Conservation (phyloP, 1,140 invertebrate genomes). For the Xylocopa sonorina region DNA sequence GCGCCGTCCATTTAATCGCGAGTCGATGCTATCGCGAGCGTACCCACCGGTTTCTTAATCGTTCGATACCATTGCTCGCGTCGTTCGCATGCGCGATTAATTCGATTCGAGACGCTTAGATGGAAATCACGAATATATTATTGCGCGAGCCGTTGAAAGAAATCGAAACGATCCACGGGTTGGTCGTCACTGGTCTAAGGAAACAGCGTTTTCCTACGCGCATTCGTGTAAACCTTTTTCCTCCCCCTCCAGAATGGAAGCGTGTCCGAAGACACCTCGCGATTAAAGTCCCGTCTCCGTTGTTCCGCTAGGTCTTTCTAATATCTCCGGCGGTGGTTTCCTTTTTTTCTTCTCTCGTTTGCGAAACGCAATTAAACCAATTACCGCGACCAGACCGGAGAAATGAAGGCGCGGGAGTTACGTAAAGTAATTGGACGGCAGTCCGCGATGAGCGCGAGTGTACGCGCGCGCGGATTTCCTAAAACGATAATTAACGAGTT, state of each 20-base stretch:
- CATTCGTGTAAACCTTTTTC: conserved; percentile 2
- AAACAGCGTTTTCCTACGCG: not conserved
- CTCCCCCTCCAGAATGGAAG: not conserved
- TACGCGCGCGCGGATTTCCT: conserved; percentile 80
- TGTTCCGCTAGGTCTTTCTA: conserved; percentile 41
- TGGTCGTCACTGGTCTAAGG: too few species aligned
- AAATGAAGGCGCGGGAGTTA: conserved; percentile 76
- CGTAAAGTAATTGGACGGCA: conserved; percentile 80
- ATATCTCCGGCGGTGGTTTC: conserved; percentile 35
- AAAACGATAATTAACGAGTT: conserved; percentile 83
- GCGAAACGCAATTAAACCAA: conserved; percentile 80
- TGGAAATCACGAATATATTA: too few species aligned
- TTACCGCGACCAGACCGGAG: conserved; percentile 75
- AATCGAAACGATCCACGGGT: too few species aligned
- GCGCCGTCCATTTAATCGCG: not conserved
- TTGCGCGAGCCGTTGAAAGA: too few species aligned
- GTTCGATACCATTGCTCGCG: too few species aligned
- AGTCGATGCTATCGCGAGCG: not conserved
- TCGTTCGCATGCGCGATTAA: too few species aligned
- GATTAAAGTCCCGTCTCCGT: conserved; percentile 24
- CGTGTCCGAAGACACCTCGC: conserved; percentile 10
- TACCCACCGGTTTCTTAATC: not conserved
- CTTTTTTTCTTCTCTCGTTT: conserved; percentile 53
- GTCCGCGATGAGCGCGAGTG: too few species aligned
- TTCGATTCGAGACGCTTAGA: too few species aligned